Evolutionary conservation across 2,797 vertebrate species (phyloP).

Genomic region (Aphelocoma californica): DNA sequence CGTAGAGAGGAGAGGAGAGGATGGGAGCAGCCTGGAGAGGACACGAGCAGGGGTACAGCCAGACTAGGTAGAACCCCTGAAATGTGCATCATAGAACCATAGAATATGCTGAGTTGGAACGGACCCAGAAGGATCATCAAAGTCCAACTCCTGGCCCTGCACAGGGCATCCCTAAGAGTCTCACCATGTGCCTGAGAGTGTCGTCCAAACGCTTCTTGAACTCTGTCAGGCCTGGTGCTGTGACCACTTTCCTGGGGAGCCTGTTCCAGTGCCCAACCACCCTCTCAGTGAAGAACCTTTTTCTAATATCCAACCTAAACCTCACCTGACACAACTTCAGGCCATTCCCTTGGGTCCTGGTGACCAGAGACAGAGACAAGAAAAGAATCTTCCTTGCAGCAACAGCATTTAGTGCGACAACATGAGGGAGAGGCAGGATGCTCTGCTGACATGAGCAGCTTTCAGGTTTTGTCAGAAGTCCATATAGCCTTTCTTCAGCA

Average conservation of each 20-base stretch:
- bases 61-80: background rate
- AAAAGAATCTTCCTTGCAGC: background rate
- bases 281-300: background rate
- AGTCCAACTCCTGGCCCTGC: background rate
- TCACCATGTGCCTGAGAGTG: too few species aligned
- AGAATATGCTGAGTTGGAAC: background rate
- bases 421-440: background rate
- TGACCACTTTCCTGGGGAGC: background rate
- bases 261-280: background rate
- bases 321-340: background rate
- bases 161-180: background rate
- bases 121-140: background rate
- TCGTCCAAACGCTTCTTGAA: accelerated
- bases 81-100: background rate
- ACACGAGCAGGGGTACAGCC: background rate
- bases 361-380: background rate
- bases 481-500: background rate
- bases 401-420: background rate
- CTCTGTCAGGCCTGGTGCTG: background rate
- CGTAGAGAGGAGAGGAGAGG: background rate
- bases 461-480: background rate
- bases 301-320: background rate
- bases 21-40: background rate
- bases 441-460: background rate
- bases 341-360: background rate